Evolutionary conservation across 2,113 vertebrate species (phyloP).

Genomic region (Ovibos moschatus): DNA sequence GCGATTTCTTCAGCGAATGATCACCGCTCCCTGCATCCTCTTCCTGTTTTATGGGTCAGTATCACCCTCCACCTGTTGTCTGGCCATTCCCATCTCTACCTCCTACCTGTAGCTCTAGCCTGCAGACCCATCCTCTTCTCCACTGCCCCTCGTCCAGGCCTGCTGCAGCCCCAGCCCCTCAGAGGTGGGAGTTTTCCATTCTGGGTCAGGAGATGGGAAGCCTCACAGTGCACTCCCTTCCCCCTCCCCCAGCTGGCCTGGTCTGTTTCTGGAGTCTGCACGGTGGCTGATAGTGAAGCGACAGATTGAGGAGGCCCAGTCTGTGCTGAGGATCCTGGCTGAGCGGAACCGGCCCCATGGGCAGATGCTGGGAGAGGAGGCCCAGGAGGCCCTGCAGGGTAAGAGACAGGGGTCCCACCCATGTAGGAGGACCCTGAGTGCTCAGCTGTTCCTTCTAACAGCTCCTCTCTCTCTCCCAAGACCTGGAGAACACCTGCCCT

Average conservation of each 20-base stretch:
- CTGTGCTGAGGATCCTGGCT: conserved; percentile 85
- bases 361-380: conserved; percentile 79
- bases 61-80: not conserved
- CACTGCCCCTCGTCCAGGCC: not conserved
- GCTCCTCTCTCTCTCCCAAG: conserved; percentile 67
- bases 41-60: conserved; percentile 89
- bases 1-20: conserved; percentile 88
- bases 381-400: conserved; percentile 83
- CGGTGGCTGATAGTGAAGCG: conserved; percentile 90
- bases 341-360: conserved; percentile 81
- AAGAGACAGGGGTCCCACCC: not conserved
- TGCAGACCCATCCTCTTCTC: not conserved
- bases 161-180: not conserved
- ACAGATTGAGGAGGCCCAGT: conserved; percentile 76
- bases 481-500: conserved; percentile 83
- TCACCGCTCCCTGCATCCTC: conserved; percentile 87
- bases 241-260: conserved; percentile 82
- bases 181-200: not conserved
- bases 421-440: not conserved
- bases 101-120: not conserved
- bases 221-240: not conserved
- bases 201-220: not conserved
- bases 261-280: conserved; percentile 89
- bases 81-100: not conserved
- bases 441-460: conserved; percentile 28